These are phyloP conservation scores for Agriopis marginaria DNA, from an alignment of 2,888 invertebrate genomes.

Conservation along the genomic window DNA sequence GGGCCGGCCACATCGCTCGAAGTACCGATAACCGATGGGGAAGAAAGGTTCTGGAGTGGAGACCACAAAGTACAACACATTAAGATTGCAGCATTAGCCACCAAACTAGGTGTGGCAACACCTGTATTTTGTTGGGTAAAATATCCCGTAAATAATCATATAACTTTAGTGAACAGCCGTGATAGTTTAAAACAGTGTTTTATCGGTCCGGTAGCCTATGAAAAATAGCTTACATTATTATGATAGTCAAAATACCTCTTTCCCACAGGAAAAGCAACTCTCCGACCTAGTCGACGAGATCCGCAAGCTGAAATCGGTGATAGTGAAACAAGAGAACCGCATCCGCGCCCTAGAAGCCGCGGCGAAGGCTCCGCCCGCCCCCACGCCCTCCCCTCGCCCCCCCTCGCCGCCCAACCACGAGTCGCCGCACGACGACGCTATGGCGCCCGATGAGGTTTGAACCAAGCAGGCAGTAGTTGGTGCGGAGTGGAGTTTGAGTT, in stretches of 20 bases:
- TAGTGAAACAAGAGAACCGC: constrained; percentile 96
- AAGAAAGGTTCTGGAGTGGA: too few species aligned
- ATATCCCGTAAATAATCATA: too few species aligned
- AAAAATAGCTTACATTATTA: too few species aligned
- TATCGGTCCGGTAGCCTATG: too few species aligned
- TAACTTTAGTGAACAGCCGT: too few species aligned
- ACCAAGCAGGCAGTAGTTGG: background rate
- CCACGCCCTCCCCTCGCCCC: constrained; percentile 64
- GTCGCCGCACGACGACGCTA: constrained; percentile 67
- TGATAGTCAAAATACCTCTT: background rate
- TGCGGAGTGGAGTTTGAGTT: constrained; percentile 15
- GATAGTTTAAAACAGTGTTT: too few species aligned
- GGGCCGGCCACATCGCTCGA: too few species aligned
- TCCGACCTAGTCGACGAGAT: constrained; percentile 96
- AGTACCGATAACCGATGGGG: too few species aligned
- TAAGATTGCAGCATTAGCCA: too few species aligned
- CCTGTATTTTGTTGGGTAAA: too few species aligned
- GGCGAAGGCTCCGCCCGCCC: constrained; percentile 65
- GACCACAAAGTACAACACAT: too few species aligned
- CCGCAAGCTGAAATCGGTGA: constrained; percentile 96
- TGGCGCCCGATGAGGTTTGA: constrained; percentile 88
- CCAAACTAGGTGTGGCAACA: too few species aligned
- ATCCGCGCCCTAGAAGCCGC: constrained; percentile 91
- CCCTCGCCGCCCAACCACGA: constrained; percentile 64
- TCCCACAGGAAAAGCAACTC: constrained; percentile 89